Base-by-base conservation (phyloP, 1,140 invertebrate genomes). In the Calycopis cecrops region DNA sequence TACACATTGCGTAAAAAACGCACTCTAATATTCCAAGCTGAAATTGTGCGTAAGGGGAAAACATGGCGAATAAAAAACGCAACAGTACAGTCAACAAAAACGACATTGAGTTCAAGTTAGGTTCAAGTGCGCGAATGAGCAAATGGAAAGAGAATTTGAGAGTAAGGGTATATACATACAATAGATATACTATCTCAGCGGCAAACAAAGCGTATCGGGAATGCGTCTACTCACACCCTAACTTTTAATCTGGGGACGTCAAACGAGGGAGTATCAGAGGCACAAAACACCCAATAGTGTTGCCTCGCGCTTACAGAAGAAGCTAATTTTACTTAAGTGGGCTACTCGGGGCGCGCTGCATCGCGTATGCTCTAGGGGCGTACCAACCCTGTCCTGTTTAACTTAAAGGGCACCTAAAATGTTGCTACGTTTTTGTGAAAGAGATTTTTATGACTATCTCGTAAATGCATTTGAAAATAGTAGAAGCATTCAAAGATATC, bases 321-420 rank as follows among this genome's bases (percentile, higher is more conserved):
- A 86, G 83, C 83, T 86, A 86, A 86, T 86, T 86, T 86, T 83
- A 73, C 79, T 79, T 86, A 86, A 86, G 83, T 84, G 83, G 83
- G 80, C 80, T 83, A 86, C 83, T 82, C 68, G 68, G 60, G 63
- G 66, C 62, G 67, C 62, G 60, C 59, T 66, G 67, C 63, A 67
- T 57, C 44, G 57, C 53, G 63, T 65, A 56, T 59, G 58, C 71
- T 73, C 69, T 62, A 67, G 78, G 75, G 71, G 70, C 28, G 51
- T 21, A 42, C 48, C 52, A 53, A 66, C 58, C 63, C 57, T 71
- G 54, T 56, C 58, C 55, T 68, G 72, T 81, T 79, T 76, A 64
- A 80, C 65, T 75, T 63, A 52, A 61, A 59, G 38, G 48, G 40
- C 38, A 6, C 18, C 68, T 85, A 83, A 83, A 76, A 83, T 78